phyloP scores from a whole-genome alignment of 2,888 invertebrate species.

The Mesoligia furuncula region DNA sequence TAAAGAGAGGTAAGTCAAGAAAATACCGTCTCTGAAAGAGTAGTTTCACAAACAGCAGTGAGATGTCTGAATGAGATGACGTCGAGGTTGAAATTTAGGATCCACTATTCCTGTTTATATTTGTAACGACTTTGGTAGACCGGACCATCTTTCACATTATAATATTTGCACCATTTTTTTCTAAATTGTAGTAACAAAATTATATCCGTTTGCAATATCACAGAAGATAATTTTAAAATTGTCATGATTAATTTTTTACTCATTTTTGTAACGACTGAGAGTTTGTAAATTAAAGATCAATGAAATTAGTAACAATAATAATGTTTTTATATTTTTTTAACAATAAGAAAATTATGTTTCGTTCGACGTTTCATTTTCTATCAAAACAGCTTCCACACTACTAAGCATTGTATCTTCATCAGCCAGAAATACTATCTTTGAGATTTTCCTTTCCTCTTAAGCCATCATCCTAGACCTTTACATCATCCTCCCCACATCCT shows the following conservation, averaged over 20 bases:
- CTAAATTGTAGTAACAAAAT: not conserved
- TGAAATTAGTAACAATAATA: too few relatives aligned
- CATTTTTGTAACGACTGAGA: not conserved
- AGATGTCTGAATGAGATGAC: not conserved
- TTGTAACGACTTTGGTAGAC: not conserved
- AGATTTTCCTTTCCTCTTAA: not conserved
- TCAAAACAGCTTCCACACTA: not conserved
- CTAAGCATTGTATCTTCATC: not conserved
- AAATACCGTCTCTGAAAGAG: not conserved
- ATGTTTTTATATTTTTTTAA: too few relatives aligned
- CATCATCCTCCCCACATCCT: constrained; percentile 8
- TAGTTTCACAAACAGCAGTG: not conserved
- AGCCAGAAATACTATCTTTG: not conserved
- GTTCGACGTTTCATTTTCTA: not conserved
- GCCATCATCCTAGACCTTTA: not conserved
- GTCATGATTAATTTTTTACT: not conserved
- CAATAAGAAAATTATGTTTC: not conserved
- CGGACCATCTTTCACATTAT: not conserved
- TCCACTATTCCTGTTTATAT: not conserved
- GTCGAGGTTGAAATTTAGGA: not conserved
- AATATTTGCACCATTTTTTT: not conserved
- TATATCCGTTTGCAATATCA: not conserved
- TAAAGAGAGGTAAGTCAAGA: not conserved
- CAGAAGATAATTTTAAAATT: not conserved
- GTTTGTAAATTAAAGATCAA: too few relatives aligned